Base-by-base conservation (phyloP, 2,113 vertebrate genomes). In the Pogona vitticeps region DNA sequence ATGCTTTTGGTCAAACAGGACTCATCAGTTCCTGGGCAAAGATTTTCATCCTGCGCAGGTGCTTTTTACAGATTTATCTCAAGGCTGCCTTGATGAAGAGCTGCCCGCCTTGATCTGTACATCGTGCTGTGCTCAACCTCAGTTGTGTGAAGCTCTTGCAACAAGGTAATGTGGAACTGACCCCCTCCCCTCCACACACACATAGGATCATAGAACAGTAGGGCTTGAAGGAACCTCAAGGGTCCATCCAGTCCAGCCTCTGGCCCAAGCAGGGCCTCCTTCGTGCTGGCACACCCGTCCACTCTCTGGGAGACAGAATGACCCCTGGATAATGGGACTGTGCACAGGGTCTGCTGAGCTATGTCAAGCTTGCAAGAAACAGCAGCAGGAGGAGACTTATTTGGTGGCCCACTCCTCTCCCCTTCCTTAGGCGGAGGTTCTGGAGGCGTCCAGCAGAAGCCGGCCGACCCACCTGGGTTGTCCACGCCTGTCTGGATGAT, bases 401-500 rank as follows among this genome's bases (percentile, higher is more conserved):
- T 38, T 17, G 18, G 40, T 1, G 38, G 15, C 9, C 71, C 6
- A 3, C n/a, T 3, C 1, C 26, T 28, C 13, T 17, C n/a, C 17
- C 6, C 12, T 5, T 0, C 2, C 46, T 6, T 3, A 42, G 52
- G 1, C 1, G 1, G 26, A n/a, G 18, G 73, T 18, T 56, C 12
- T 42, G 38, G 20, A 40, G 38, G 72, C 9, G 23, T 13, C 9
- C 9, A 58, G 40, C 26, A 15, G 89, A 96, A 96, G 7, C 2
- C 40, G 2, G 17, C 14, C 46, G 2, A 7, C 93, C 92, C 68
- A 98, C 98, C 98, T 56, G 98, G 98, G 95, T 98, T 99, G 96
- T 99, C 98, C 36, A 99, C 97, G 1, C 98, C 98, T 0, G 98
- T 99, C 96, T 99, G 98, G 95, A 98, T 98, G 94, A 94, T 12